A percentile compares a stretch with the other conserved stretches of the same genome.
phyloP scores from a whole-genome alignment of 1,140 invertebrate species.

The Calosoma granatense region DNA sequence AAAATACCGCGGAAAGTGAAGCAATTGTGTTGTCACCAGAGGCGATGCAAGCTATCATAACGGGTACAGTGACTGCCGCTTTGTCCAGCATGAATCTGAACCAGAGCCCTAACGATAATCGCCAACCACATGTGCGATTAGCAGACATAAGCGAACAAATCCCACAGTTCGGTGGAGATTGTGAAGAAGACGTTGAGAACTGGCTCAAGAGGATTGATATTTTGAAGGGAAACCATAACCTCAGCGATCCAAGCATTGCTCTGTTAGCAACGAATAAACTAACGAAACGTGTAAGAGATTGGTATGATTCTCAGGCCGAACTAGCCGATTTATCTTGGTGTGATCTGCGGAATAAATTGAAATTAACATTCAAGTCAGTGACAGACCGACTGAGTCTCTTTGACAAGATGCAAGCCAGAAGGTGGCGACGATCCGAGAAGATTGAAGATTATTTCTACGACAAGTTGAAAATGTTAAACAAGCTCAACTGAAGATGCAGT shows the following conservation, averaged over 20 bases:
- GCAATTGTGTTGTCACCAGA: too few species aligned
- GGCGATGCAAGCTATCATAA: too few species aligned
- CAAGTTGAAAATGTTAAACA: not conserved
- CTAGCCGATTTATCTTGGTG: not conserved
- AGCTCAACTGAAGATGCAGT: not conserved
- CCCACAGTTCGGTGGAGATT: too few species aligned
- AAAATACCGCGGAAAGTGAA: too few species aligned
- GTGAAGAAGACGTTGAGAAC: too few species aligned
- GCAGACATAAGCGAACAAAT: too few species aligned
- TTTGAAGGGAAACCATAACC: not conserved
- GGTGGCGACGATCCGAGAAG: not conserved
- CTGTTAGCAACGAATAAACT: not conserved
- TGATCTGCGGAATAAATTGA: not conserved
- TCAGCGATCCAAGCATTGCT: not conserved
- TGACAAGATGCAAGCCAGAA: not conserved
- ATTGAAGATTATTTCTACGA: not conserved
- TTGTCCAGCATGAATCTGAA: too few species aligned
- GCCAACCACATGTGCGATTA: too few species aligned
- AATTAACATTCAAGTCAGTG: not conserved
- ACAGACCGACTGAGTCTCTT: not conserved
- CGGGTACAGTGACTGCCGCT: too few species aligned
- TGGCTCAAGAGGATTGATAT: too few species aligned
- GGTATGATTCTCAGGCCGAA: not conserved
- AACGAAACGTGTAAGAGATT: not conserved
- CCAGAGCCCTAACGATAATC: too few species aligned